Evolutionary conservation across 1,140 invertebrate species (phyloP).

Genomic region (Drosophila hydei): DNA sequence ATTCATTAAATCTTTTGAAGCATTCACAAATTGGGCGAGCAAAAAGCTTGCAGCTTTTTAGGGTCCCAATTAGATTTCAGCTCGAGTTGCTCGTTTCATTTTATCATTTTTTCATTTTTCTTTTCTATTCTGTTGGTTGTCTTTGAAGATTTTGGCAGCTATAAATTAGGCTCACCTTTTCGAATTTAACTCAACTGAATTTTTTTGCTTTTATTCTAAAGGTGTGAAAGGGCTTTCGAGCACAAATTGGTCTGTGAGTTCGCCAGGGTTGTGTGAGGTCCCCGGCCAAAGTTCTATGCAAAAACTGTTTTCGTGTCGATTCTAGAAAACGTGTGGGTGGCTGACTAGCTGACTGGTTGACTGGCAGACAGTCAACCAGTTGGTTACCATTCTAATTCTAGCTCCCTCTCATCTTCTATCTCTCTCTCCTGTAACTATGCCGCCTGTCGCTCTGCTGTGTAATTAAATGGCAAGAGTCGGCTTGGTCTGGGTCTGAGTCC

Average conservation of each 20-base stretch:
- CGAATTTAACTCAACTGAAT: not conserved
- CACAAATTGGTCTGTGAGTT: conserved; percentile 49
- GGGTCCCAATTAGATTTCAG: conserved; percentile 47
- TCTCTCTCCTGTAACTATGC: conserved; percentile 15
- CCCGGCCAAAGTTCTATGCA: conserved; percentile 58
- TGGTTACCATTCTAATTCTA: conserved; percentile 42
- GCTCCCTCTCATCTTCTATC: conserved; percentile 3
- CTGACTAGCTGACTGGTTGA: conserved; percentile 23
- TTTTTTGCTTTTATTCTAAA: conserved; percentile 20
- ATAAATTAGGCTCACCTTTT: conserved; percentile 62
- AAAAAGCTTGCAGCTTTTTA: conserved; percentile 27
- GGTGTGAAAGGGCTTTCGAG: conserved; percentile 50
- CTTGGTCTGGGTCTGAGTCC: not conserved
- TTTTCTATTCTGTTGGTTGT: conserved; percentile 30
- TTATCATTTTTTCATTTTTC: not conserved
- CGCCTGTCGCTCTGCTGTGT: conserved; percentile 38
- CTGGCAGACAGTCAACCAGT: conserved; percentile 7
- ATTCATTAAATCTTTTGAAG: conserved; percentile 63
- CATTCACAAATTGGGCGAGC: conserved; percentile 44
- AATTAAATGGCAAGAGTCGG: conserved; percentile 67
- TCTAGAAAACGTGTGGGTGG: conserved; percentile 54
- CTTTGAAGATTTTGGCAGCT: conserved; percentile 56
- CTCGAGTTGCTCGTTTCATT: conserved; percentile 30
- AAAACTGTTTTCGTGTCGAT: conserved; percentile 74
- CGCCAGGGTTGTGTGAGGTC: conserved; percentile 7